Percentiles rank a stretch among this genome's conserved stretches.
phyloP scores from a whole-genome alignment of 2,888 invertebrate genomes.

The Agriopis aurantiaria region DNA sequence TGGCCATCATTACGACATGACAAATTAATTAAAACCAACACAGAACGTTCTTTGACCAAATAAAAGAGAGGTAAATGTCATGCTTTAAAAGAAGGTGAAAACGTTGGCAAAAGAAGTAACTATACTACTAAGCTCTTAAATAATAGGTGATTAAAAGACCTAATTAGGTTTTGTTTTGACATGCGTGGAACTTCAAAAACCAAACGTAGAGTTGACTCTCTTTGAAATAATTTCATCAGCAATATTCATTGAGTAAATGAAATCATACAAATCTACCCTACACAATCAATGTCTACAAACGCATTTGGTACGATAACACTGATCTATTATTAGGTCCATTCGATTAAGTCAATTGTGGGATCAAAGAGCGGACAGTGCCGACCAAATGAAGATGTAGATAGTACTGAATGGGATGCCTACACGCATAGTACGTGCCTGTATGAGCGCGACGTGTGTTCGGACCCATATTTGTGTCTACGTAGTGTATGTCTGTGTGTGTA shows the following conservation, averaged over 20 bases:
- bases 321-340: slow-evolving; percentile 68
- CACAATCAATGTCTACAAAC: slow-evolving; percentile 52
- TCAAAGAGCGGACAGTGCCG: slow-evolving; percentile 56
- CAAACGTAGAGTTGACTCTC: neutral
- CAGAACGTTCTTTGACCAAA: too few relatives aligned
- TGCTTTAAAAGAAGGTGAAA: too few relatives aligned
- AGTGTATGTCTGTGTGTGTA: slow-evolving; percentile 39
- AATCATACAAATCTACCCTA: slow-evolving; percentile 46
- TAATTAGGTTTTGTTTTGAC: neutral
- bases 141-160: neutral
- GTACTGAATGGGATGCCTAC: slow-evolving; percentile 60
- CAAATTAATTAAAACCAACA: too few relatives aligned
- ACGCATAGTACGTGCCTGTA: slow-evolving; percentile 54
- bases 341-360: slow-evolving; percentile 74
- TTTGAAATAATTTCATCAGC: neutral
- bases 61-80: too few relatives aligned
- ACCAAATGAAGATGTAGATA: slow-evolving; percentile 54
- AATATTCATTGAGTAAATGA: slow-evolving; percentile 27
- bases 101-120: too few relatives aligned
- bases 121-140: neutral
- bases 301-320: slow-evolving; percentile 58
- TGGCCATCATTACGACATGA: too few relatives aligned
- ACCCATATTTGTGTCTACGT: slow-evolving; percentile 1
- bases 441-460: slow-evolving; percentile 7
- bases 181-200: neutral